Base-by-base conservation (phyloP, 2,797 vertebrate species). In the Chromis chromis region DNA sequence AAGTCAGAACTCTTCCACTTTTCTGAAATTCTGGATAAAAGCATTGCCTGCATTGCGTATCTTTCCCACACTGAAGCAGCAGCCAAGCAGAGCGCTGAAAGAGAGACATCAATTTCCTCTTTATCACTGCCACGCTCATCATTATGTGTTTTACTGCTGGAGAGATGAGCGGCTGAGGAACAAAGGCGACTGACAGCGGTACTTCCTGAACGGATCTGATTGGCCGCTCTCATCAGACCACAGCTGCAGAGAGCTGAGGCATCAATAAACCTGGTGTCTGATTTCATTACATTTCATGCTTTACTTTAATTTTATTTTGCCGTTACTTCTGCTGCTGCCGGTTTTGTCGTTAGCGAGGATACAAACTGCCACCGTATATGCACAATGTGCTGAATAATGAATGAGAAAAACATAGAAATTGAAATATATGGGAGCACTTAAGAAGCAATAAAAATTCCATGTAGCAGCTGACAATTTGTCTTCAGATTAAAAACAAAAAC, bases 121-220 rank as follows among this genome's bases (percentile, higher is more conserved):
- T 92, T 88, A 91, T 89, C 74, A 74, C 87, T 79, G 78, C 81
- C 77, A 66, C 56, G 86, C 76, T 91, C 77, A 86, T 90, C 89
- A 70, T 87, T 81, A 83, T 82, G 87, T 74, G 70, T 87, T 90
- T 91, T 86, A 86, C 74, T 86, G 88, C 86, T 68, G 76, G 80
- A 76, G 86, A 86, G 68, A 68, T 13, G 70, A 83, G 81, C 76
- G 1, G 76, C 65, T 4, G 65, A 69, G 81, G 88, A 89, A 91
- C 89, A 92, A 91, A 92, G 89, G 87, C 71, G 49, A 71, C 82
- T 48, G 81, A 86, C 85, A 76, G 77, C 60, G 76, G 82, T 70
- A 86, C 89, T 92, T 92, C 89, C 88, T 87, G 81, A 79, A 83
- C 74, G 9, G 28, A 85, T 86, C 44, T 81, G 88, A 93, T 92